Percentiles rank a stretch among this genome's conserved stretches.
Evolutionary conservation across 2,888 invertebrate genomes (phyloP).

Genomic region (Hololepta plana): DNA sequence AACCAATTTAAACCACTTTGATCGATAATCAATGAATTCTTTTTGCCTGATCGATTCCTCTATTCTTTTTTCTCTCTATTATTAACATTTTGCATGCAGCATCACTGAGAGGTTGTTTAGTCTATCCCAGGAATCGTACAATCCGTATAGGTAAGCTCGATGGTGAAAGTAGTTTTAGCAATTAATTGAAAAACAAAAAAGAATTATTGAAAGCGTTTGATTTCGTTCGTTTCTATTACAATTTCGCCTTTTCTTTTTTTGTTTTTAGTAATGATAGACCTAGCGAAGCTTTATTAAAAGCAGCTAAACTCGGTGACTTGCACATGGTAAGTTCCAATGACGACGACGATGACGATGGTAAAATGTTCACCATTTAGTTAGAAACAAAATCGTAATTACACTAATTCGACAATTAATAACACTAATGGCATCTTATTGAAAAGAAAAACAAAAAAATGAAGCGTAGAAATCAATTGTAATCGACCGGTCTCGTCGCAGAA

Average conservation of each 20-base stretch:
- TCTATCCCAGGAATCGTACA: slow-evolving; percentile 60
- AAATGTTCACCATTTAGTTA: too few relatives aligned
- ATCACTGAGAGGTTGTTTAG: slow-evolving; percentile 65
- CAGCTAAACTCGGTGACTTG: slow-evolving; percentile 68
- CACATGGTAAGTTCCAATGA: slow-evolving; percentile 51
- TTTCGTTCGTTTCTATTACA: too few relatives aligned
- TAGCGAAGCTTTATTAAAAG: slow-evolving; percentile 63
- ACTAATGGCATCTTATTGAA: too few relatives aligned
- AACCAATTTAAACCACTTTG: too few relatives aligned
- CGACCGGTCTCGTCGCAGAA: too few relatives aligned
- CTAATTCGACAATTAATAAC: too few relatives aligned
- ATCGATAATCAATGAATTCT: too few relatives aligned
- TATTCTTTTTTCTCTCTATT: slow-evolving; percentile 6
- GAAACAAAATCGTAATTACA: too few relatives aligned
- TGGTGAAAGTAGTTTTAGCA: not conserved
- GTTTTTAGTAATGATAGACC: slow-evolving; percentile 63
- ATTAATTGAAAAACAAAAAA: slow-evolving; percentile 5
- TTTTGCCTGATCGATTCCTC: slow-evolving; percentile 5
- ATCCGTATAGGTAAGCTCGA: slow-evolving; percentile 40
- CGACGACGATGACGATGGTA: too few relatives aligned
- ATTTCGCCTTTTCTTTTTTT: slow-evolving; percentile 12
- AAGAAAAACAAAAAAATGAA: too few relatives aligned
- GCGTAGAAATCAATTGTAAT: too few relatives aligned
- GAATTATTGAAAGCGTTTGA: too few relatives aligned
- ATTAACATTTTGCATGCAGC: slow-evolving; percentile 46